A percentile compares a stretch with the other conserved stretches of the same genome.
Conservation (phyloP, 2,888 invertebrate species). For the Dasysyrphus tricinctus region DNA sequence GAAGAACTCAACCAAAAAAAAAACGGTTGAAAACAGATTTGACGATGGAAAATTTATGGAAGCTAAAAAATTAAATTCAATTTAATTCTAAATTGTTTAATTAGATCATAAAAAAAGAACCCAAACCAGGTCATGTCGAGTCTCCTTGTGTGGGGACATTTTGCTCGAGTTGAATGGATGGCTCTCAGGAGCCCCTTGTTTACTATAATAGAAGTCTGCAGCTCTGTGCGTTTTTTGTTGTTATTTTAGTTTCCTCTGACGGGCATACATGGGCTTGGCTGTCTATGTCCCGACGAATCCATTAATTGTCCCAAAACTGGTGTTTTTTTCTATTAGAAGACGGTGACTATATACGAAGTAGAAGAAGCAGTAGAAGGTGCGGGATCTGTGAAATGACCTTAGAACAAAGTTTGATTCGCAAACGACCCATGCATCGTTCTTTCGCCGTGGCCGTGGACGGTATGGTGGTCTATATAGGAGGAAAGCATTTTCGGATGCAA, state of each 20-base stretch:
- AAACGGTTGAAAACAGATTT: slow-evolving; percentile 18
- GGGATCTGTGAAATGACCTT: slow-evolving; percentile 26
- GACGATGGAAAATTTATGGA: slow-evolving; percentile 62
- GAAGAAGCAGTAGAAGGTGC: slow-evolving; percentile 9
- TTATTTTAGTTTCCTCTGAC: slow-evolving; percentile 32
- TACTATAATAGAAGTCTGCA: slow-evolving; percentile 33
- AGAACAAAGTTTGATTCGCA: slow-evolving; percentile 29
- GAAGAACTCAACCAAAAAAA: not conserved
- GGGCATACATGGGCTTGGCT: slow-evolving; percentile 29
- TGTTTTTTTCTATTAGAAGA: not conserved
- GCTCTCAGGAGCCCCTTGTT: not conserved
- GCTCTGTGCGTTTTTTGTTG: slow-evolving; percentile 23
- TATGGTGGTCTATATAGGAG: no score
- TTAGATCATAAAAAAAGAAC: slow-evolving; percentile 61
- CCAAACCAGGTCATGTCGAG: not conserved
- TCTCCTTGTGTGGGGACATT: slow-evolving; percentile 15
- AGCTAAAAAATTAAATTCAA: slow-evolving; percentile 68
- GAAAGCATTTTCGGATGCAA: slow-evolving; percentile 26
- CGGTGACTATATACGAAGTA: not conserved
- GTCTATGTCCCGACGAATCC: slow-evolving; percentile 11
- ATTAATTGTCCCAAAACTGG: slow-evolving; percentile 44
- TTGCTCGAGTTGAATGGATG: slow-evolving; percentile 18
- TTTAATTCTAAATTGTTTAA: slow-evolving; percentile 65
- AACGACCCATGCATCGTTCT: not conserved
- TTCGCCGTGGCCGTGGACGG: not conserved